phyloP scores from a whole-genome alignment of 2,888 invertebrate genomes.

The Stegophylla sp. region DNA sequence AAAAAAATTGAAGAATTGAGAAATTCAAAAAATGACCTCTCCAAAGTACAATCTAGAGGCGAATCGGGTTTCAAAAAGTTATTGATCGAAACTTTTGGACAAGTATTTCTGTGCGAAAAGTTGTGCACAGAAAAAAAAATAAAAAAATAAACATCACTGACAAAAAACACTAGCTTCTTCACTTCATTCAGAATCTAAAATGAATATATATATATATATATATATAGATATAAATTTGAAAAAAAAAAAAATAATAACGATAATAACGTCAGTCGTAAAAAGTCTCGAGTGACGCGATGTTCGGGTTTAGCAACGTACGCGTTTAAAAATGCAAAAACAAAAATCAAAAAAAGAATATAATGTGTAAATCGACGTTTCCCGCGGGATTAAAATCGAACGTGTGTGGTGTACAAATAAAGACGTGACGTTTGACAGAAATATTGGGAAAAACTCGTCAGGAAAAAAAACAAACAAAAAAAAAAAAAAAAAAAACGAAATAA shows the following conservation, averaged over 20 bases:
- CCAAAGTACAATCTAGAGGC: too few species aligned
- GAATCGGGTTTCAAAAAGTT: too few species aligned
- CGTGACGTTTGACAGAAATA: neutral
- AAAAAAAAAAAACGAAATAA: neutral
- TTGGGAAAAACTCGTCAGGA: neutral
- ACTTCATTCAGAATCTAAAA: too few species aligned
- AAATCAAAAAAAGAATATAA: neutral
- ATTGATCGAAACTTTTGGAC: too few species aligned
- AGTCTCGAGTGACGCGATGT: neutral
- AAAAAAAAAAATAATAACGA: neutral
- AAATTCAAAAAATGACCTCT: too few species aligned
- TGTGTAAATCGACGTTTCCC: neutral
- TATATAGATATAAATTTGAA: neutral
- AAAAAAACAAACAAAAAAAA: too few species aligned
- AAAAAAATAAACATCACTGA: too few species aligned
- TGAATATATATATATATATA: neutral
- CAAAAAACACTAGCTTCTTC: too few species aligned
- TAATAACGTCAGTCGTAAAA: neutral
- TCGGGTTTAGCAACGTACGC: neutral
- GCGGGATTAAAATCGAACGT: slow-evolving; percentile 25
- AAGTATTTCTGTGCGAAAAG: too few species aligned
- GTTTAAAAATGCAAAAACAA: neutral
- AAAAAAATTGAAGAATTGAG: too few species aligned
- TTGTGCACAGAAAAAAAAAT: neutral
- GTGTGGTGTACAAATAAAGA: neutral